Conservation (phyloP, 2,113 vertebrate species). For the Xiphias gladius region DNA sequence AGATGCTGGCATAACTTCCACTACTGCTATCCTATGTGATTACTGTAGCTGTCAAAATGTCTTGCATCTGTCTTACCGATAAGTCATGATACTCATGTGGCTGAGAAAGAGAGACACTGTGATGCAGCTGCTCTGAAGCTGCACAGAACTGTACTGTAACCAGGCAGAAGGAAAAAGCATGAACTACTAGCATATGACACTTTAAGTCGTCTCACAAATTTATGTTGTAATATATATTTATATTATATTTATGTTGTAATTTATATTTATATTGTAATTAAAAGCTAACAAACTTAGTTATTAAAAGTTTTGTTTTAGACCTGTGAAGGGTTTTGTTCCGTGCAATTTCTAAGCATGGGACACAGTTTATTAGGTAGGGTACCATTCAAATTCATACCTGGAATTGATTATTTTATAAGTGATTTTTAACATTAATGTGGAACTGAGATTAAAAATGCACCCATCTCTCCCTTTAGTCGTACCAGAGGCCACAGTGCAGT, state of each 20-base stretch:
- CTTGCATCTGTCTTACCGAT: background rate
- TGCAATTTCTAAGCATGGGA: too few relatives aligned
- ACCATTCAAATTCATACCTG: too few relatives aligned
- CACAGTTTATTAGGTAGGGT: too few relatives aligned
- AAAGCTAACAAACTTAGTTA: too few relatives aligned
- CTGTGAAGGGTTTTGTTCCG: too few relatives aligned
- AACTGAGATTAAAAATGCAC: too few relatives aligned
- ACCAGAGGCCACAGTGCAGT: too few relatives aligned
- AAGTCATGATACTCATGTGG: background rate
- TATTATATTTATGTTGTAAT: background rate
- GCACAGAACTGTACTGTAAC: background rate
- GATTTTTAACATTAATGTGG: too few relatives aligned
- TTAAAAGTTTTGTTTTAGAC: too few relatives aligned
- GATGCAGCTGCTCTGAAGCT: background rate
- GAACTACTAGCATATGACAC: background rate
- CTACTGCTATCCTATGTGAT: background rate
- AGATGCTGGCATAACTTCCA: background rate
- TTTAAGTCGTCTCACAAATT: background rate
- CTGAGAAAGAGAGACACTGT: background rate
- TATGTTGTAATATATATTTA: too few relatives aligned
- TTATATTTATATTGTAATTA: background rate
- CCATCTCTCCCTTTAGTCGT: too few relatives aligned
- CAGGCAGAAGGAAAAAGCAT: background rate
- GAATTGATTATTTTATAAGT: too few relatives aligned
- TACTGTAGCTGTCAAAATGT: constrained; percentile 2